These are phyloP conservation scores for Naso thynnoides DNA, from an alignment of 2,797 vertebrate species.

Conservation along the genomic window DNA sequence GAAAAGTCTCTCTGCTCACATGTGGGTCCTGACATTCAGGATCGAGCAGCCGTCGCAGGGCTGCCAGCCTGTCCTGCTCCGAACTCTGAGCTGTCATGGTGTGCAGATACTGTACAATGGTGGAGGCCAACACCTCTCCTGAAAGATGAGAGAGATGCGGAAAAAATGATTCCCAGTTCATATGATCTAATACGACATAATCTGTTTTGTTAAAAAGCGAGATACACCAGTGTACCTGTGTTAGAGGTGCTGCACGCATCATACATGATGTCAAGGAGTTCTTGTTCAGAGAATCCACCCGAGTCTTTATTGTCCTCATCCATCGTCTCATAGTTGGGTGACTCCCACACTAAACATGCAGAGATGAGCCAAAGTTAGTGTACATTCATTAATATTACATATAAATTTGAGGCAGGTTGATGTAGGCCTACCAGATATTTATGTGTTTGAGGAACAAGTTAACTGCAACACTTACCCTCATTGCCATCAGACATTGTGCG, in stretches of 20 bases:
- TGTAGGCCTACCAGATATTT: too few relatives aligned
- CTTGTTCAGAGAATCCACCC: slow-evolving; percentile 81
- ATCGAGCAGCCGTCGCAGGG: slow-evolving; percentile 76
- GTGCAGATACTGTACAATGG: slow-evolving; percentile 80
- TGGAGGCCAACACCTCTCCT: slow-evolving; percentile 82
- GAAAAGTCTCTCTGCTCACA: slow-evolving; percentile 81
- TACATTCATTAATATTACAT: neutral
- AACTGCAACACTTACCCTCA: slow-evolving; percentile 66
- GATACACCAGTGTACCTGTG: slow-evolving; percentile 69
- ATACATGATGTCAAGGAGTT: slow-evolving; percentile 86
- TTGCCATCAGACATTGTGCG: slow-evolving; percentile 60
- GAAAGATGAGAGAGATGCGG: slow-evolving; percentile 12
- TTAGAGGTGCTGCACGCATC: slow-evolving; percentile 75
- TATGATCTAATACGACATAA: neutral
- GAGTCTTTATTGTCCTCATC: slow-evolving; percentile 62
- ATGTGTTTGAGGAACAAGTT: neutral
- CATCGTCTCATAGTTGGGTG: slow-evolving; percentile 44
- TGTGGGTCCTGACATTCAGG: slow-evolving; percentile 72
- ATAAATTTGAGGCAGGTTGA: neutral
- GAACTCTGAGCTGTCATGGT: slow-evolving; percentile 80
- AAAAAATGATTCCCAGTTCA: neutral
- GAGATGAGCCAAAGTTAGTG: neutral
- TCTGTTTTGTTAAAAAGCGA: slow-evolving; percentile 1
- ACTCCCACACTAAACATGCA: slow-evolving; percentile 65
- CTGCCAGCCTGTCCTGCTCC: slow-evolving; percentile 73